phyloP scores from a whole-genome alignment of 2,113 vertebrate genomes.

The Mungos mungo region DNA sequence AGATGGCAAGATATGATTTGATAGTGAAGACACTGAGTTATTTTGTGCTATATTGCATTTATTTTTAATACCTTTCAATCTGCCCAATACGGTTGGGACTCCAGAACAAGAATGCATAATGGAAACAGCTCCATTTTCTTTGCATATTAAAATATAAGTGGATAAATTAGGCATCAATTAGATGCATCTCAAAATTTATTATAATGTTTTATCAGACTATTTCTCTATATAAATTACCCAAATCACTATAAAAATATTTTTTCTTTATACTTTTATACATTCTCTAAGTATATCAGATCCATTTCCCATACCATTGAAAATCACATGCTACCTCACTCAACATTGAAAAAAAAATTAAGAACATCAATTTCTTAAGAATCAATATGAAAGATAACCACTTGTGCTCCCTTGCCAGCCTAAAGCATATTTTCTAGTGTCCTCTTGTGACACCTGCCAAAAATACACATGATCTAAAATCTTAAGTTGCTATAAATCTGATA shows the following conservation, averaged over 20 bases:
- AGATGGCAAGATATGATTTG: background rate
- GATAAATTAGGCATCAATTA: background rate
- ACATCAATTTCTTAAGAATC: background rate
- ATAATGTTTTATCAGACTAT: background rate
- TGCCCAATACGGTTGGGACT: background rate
- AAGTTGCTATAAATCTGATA: background rate
- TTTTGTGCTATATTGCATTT: background rate
- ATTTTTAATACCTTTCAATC: background rate
- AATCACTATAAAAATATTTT: background rate
- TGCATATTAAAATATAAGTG: background rate
- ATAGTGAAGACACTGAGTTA: background rate
- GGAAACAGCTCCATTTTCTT: background rate
- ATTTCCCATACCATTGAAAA: background rate
- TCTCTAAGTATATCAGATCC: background rate
- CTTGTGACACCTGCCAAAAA: background rate
- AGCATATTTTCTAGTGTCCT: background rate
- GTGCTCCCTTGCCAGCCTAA: background rate
- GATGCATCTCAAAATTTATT: background rate
- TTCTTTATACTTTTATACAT: background rate
- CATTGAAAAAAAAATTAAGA: background rate
- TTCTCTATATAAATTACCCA: background rate
- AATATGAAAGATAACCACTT: background rate
- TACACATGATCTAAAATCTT: conserved; percentile 14
- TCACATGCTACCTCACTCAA: background rate
- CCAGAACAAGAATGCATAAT: background rate